A percentile compares a stretch with the other conserved stretches of the same genome.
Conservation (phyloP, 2,888 invertebrate genomes). For the Dasysyrphus albostriatus region DNA sequence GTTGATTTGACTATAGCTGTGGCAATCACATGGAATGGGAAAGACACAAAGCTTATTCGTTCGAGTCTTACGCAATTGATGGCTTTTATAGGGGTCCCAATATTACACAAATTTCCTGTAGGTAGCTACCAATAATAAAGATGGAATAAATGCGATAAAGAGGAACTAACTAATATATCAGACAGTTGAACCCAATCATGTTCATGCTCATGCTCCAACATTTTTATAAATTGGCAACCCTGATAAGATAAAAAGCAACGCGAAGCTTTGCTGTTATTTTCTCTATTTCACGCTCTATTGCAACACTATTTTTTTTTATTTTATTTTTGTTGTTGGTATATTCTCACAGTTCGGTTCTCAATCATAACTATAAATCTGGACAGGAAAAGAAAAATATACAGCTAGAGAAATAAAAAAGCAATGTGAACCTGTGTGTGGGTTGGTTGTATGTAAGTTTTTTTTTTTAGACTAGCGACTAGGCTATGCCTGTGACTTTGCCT, state of each 20-base stretch:
- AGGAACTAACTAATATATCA: too few species aligned
- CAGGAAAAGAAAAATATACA: conserved; percentile 29
- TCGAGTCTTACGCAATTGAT: too few species aligned
- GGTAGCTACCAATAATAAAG: too few species aligned
- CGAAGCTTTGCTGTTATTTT: conserved; percentile 59
- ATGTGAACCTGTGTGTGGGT: neutral
- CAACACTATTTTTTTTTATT: conserved; percentile 51
- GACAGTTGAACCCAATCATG: too few species aligned
- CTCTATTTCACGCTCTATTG: conserved; percentile 64
- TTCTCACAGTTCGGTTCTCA: conserved; percentile 29
- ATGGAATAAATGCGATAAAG: too few species aligned
- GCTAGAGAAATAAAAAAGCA: neutral
- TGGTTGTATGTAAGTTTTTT: neutral
- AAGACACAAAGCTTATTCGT: too few species aligned
- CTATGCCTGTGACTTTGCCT: neutral
- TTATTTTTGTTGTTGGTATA: neutral
- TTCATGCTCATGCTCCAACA: too few species aligned
- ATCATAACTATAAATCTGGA: conserved; percentile 69
- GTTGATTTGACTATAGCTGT: too few species aligned
- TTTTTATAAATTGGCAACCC: neutral
- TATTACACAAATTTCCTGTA: too few species aligned
- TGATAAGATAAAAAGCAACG: neutral
- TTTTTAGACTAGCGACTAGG: neutral
- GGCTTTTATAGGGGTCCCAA: too few species aligned
- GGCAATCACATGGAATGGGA: too few species aligned